These are phyloP conservation scores for Lacanobia wlatinum DNA, from an alignment of 2,888 invertebrate species.

Conservation along the genomic window DNA sequence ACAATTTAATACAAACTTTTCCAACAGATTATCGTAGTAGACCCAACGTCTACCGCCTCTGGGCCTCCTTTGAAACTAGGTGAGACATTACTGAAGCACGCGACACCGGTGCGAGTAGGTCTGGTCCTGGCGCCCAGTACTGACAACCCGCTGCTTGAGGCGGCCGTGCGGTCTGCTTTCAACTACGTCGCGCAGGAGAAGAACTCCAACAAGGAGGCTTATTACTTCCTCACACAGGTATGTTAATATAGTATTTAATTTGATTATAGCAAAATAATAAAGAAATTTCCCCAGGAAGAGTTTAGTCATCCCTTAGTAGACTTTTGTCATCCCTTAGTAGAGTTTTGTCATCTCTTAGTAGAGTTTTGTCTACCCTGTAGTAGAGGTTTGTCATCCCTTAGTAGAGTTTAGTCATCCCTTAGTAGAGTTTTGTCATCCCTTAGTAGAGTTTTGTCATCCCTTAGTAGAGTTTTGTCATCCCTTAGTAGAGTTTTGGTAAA, in stretches of 20 bases:
- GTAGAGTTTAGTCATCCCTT: background rate
- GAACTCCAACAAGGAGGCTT: constrained; percentile 93
- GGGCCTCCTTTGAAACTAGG: constrained; percentile 95
- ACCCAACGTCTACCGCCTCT: constrained; percentile 94
- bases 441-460: background rate
- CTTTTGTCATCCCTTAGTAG: background rate
- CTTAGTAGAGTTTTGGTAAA: background rate
- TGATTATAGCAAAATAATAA: background rate
- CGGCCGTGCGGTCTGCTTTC: constrained; percentile 96
- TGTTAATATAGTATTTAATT: background rate
- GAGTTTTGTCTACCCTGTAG: too few species aligned
- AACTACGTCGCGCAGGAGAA: constrained; percentile 96
- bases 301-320: background rate
- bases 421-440: background rate
- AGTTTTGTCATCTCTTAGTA: background rate
- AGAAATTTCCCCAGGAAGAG: background rate
- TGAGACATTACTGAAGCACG: constrained; percentile 97
- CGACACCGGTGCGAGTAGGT: constrained; percentile 97
- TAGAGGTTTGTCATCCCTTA: too few species aligned
- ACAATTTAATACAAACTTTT: background rate
- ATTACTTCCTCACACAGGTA: constrained; percentile 96
- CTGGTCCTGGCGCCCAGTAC: constrained; percentile 93
- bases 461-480: background rate
- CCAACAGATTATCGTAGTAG: constrained; percentile 94
- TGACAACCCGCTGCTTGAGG: constrained; percentile 93